phyloP scores from a whole-genome alignment of 2,113 vertebrate genomes.

The Euleptes europaea region DNA sequence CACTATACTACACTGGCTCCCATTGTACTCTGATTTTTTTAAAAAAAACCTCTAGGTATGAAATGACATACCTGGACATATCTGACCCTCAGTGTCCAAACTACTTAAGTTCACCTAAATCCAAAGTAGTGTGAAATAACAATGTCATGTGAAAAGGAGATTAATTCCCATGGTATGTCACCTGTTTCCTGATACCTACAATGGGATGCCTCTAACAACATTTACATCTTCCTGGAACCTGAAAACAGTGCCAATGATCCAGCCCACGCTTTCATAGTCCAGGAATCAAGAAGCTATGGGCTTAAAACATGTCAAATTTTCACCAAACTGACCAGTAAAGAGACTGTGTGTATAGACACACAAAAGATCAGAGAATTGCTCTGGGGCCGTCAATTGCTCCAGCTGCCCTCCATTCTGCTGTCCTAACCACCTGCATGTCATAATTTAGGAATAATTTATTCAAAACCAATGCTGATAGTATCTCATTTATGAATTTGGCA shows the following conservation, averaged over 20 bases:
- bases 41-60: not conserved
- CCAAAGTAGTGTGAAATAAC: not conserved
- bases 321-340: no score
- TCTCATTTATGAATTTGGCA: no score
- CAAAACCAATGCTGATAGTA: no score
- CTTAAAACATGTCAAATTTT: no score
- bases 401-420: not conserved
- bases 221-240: not conserved
- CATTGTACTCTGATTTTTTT: not conserved
- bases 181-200: not conserved
- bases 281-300: not conserved
- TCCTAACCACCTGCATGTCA: not conserved
- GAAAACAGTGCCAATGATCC: not conserved
- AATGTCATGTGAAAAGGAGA: not conserved
- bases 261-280: not conserved
- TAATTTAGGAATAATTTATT: no score
- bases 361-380: not conserved
- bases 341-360: no score
- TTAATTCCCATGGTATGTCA: not conserved
- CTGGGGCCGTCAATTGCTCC: not conserved
- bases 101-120: not conserved
- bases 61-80: rapidly evolving
- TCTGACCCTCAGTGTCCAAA: not conserved
- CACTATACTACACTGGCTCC: no score
- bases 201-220: not conserved